Conservation (phyloP, 2,113 vertebrate genomes). For the Orycteropus afer region DNA sequence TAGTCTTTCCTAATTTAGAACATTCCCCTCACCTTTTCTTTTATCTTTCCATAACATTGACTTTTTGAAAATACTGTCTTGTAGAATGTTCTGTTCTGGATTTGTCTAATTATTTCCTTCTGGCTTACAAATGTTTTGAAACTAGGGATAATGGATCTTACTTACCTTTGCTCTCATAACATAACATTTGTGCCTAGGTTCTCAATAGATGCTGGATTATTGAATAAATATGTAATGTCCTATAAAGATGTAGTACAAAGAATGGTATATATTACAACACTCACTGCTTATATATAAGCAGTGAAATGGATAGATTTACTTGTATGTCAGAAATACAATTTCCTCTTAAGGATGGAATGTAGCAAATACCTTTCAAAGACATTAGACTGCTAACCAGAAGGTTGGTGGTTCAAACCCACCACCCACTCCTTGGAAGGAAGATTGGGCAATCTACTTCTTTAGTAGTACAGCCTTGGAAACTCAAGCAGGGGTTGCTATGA, state of each 20-base stretch:
- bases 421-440: too few relatives aligned
- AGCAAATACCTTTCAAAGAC: not conserved
- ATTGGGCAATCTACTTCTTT: too few relatives aligned
- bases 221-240: not conserved
- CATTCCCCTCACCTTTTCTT: not conserved
- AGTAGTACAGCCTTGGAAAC: too few relatives aligned
- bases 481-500: too few relatives aligned
- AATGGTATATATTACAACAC: too few relatives aligned
- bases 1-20: not conserved
- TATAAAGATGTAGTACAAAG: not conserved
- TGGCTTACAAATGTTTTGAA: not conserved
- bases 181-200: not conserved
- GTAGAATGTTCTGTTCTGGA: not conserved
- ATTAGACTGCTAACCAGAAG: too few relatives aligned
- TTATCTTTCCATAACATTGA: not conserved
- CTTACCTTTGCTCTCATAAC: not conserved
- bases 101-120: slow-evolving; percentile 22
- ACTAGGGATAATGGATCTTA: not conserved
- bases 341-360: not conserved
- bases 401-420: too few relatives aligned
- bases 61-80: not conserved
- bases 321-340: not conserved
- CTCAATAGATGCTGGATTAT: not conserved
- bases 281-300: not conserved
- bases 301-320: not conserved